Percentiles rank a stretch among this genome's conserved stretches.
Evolutionary conservation across 2,888 invertebrate genomes (phyloP).

Genomic region (Aphodius sticticus): DNA sequence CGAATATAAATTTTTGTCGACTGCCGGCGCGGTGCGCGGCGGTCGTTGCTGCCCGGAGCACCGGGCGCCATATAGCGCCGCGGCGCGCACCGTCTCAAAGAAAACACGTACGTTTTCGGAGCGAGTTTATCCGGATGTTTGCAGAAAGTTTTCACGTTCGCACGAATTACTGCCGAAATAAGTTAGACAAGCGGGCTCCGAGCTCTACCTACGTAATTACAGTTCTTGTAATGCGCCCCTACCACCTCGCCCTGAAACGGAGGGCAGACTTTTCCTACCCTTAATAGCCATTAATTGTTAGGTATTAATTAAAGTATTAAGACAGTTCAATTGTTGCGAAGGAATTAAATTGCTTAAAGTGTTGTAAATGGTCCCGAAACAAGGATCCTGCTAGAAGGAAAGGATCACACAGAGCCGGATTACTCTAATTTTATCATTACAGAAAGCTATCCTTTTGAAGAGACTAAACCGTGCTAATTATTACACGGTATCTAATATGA

Average conservation of each 20-base stretch:
- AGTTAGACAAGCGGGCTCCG: conserved; percentile 48
- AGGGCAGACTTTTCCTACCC: conserved; percentile 15
- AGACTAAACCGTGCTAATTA: conserved; percentile 1
- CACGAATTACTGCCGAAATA: conserved; percentile 54
- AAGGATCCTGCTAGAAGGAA: conserved; percentile 9
- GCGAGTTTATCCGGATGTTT: conserved; percentile 55
- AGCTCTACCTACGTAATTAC: conserved; percentile 49
- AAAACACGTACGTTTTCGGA: conserved; percentile 50
- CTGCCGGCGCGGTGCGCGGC: neutral
- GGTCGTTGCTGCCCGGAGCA: neutral
- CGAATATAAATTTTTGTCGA: conserved; percentile 51
- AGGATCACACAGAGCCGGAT: neutral
- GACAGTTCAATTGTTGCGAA: conserved; percentile 43
- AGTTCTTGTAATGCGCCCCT: conserved; percentile 48
- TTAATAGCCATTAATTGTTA: conserved; percentile 51
- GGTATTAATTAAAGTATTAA: conserved; percentile 47
- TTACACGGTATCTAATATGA: too few relatives aligned
- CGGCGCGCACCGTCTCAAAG: conserved; percentile 40
- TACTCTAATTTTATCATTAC: neutral
- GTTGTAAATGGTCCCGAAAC: conserved; percentile 20
- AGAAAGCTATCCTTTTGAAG: neutral
- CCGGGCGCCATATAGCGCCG: conserved; percentile 15
- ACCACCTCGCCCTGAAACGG: neutral
- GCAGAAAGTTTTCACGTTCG: conserved; percentile 55
- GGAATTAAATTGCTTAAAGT: conserved; percentile 41